Conservation (phyloP, 2,113 vertebrate species). For the Dicrurus megarhynchus region DNA sequence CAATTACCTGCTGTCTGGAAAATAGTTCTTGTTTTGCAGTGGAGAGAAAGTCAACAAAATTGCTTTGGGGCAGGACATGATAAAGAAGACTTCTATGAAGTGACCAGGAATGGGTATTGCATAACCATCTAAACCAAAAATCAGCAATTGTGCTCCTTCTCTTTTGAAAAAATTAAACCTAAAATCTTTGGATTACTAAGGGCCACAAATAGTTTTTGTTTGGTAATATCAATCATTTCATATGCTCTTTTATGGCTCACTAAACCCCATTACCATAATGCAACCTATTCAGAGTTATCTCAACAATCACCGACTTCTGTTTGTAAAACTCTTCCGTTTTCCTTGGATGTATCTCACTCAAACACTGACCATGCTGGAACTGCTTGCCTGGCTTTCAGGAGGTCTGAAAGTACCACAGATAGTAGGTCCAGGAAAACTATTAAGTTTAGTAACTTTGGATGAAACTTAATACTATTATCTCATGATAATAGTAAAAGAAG, state of each 20-base stretch:
- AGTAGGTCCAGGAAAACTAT: background rate
- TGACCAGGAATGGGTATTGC: background rate
- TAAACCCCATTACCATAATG: background rate
- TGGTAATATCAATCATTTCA: background rate
- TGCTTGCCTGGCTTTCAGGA: background rate
- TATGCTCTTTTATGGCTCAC: background rate
- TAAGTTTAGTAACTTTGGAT: background rate
- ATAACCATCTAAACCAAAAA: background rate
- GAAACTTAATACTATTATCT: background rate
- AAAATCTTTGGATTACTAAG: background rate
- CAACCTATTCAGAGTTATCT: background rate
- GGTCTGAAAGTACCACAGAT: background rate
- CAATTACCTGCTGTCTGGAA: constrained; percentile 11
- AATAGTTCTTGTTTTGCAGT: background rate
- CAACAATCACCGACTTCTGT: background rate
- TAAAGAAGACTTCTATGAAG: background rate
- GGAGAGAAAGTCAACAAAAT: background rate
- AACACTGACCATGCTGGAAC: background rate
- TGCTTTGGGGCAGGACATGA: background rate
- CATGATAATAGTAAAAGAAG: background rate
- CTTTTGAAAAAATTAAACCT: background rate
- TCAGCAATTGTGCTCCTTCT: background rate
- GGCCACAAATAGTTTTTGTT: background rate
- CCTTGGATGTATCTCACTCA: background rate
- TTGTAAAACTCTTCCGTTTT: background rate